A percentile compares a stretch with the other conserved stretches of the same genome.
Evolutionary conservation across 2,113 vertebrate species (phyloP).

Genomic region (Limnothrissa miodon): DNA sequence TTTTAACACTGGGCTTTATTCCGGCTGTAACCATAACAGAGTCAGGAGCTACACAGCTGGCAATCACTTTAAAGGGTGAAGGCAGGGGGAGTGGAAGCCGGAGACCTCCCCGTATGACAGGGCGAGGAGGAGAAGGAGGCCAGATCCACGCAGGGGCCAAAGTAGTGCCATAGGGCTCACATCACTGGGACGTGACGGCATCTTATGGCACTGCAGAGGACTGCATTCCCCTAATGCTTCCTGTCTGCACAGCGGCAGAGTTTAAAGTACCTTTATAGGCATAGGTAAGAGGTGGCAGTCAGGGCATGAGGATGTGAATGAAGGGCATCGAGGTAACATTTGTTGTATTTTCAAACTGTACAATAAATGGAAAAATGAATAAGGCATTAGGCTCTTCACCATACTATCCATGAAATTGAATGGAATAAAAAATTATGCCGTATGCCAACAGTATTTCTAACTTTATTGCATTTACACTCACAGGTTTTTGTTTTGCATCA

Average conservation of each 20-base stretch:
- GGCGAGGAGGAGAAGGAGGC: conserved; percentile 25
- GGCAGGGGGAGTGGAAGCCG: conserved; percentile 31
- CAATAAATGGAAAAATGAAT: neutral
- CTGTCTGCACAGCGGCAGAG: neutral
- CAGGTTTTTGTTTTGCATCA: neutral
- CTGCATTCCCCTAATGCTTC: neutral
- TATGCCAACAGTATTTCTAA: neutral
- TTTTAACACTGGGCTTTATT: conserved; percentile 69
- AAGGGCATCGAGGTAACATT: neutral
- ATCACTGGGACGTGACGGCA: neutral
- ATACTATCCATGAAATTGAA: neutral
- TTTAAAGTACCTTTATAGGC: neutral
- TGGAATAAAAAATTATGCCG: neutral
- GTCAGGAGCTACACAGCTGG: conserved; percentile 60
- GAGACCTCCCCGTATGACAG: conserved; percentile 35
- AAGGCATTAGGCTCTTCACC: neutral
- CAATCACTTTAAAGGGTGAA: conserved; percentile 58
- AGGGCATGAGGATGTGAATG: neutral
- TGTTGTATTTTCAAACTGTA: neutral
- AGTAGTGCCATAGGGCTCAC: conserved; percentile 7
- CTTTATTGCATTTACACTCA: neutral
- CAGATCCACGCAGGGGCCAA: conserved; percentile 28
- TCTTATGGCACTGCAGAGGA: neutral
- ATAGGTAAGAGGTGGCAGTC: neutral
- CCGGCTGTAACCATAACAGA: conserved; percentile 71